Evolutionary conservation across 2,113 vertebrate species (phyloP), one percentile per base, ranked within the genome.

Genomic region (Cairina moschata): DNA sequence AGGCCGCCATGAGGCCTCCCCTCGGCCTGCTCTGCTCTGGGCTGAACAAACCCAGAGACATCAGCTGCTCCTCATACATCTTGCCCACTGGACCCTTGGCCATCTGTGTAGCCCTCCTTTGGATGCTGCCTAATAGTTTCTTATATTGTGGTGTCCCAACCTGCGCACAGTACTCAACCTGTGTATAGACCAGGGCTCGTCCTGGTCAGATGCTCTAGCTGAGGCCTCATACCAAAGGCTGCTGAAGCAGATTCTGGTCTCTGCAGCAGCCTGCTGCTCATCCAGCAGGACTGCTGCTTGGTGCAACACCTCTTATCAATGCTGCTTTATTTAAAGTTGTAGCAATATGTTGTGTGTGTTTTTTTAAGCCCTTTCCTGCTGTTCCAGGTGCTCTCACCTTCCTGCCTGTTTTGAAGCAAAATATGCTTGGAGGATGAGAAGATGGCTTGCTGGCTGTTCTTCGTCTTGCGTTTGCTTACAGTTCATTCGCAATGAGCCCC

Each of bases 231-330:
- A 4, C 17, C 31, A 29, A 14, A 32, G 34, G 8, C 48, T n/a
- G 63, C 48, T n/a, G 3, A 50, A 69, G 77, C 34, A 14, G 22
- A 3, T 13, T 40, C 20, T 32, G 3, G 9, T 13, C 52, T 5
- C 54, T 62, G 28, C 26, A 5, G 1, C 13, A 13, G 36, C 46
- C 36, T 34, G 9, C 17, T 72, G 36, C n/a, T 15, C 5, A 9
- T 68, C 52, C 15, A 3, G 52, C 2, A 13, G 36, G 22, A 15
- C 34, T 18, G 44, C 69, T 44, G 13, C 65, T 34, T 29, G 11
- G 36, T 34, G 50, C 36, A 25, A 8, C 44, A 8, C 25, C 50
- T 29, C 21, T 11, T 4, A 0, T 0, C 5, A 71, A 5, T 4
- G 8, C 36, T 60, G 48, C 36, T 42, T n/a, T 29, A 2, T 13